phyloP scores from a whole-genome alignment of 2,113 vertebrate species.

The Mastomys natalensis region DNA sequence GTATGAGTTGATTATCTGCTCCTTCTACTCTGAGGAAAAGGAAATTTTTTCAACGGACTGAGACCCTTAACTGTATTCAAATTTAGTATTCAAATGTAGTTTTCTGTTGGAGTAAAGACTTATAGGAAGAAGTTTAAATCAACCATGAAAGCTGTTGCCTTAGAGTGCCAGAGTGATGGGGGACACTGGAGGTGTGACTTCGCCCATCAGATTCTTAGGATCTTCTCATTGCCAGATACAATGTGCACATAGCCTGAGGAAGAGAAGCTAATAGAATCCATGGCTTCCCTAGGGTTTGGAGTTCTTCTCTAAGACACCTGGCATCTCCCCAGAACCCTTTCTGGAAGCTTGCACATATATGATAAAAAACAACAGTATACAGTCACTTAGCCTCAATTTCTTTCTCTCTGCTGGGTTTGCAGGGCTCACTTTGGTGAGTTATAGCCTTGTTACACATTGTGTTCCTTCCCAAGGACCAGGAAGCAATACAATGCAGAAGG shows the following conservation, averaged over 20 bases:
- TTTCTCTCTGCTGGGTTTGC: not conserved
- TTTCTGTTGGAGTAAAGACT: not conserved
- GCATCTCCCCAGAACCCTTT: not conserved
- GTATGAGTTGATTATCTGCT: not conserved
- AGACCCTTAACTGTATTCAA: not conserved
- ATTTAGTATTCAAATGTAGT: accelerated
- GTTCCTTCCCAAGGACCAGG: slow-evolving; percentile 34
- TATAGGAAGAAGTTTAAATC: not conserved
- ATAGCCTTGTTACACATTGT: not conserved
- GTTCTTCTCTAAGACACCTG: not conserved
- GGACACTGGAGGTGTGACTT: not conserved
- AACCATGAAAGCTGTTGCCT: not conserved
- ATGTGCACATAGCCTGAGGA: not conserved
- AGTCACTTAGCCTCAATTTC: not conserved
- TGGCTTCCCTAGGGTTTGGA: not conserved
- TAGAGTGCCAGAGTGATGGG: too few species aligned
- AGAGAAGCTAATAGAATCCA: not conserved
- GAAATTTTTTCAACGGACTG: not conserved
- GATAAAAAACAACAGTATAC: not conserved
- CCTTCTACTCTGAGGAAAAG: not conserved
- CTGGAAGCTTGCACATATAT: not conserved
- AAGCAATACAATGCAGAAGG: not conserved
- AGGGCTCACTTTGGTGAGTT: not conserved
- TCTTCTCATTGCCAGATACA: accelerated
- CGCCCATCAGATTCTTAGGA: not conserved